Base-by-base conservation (phyloP, 2,888 invertebrate genomes). In the Lasiommata megera region DNA sequence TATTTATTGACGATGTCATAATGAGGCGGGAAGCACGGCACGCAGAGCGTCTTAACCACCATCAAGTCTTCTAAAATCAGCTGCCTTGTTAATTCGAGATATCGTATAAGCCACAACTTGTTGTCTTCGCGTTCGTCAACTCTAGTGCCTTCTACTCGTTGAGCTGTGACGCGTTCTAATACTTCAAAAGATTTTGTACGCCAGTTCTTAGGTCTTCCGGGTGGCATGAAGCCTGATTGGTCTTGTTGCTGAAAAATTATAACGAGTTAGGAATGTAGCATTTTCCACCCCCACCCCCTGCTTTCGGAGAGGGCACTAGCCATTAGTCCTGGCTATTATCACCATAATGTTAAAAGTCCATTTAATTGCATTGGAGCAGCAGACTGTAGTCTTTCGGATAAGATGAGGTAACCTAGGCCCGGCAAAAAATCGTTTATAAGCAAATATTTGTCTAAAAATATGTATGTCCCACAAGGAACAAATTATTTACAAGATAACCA, bases 81-180 rank as follows among this genome's bases (percentile, higher is more conserved):
- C 73, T 96, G 96, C 37, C 98, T 92, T 0, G 96, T 96, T 38
- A 96, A 89, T 85, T 99, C 99, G 54, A 99, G 88, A 81, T 99
- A 98, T 18, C 97, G 92, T 3, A 98, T 98, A 11, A 99, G 92
- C 99, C 99, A 99, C 88, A 98, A 94, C 83, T 98, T 98, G 82
- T 98, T 96, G 69, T 96, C 95, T 16, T 93, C 93, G 18, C 98
- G 91, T 73, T 98, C 98, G 71, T 99, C 98, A 3, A 98, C 94
- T 67, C 98, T 97, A 6, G 97, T 98, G 0, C 98, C 99, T 84
- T 99, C 99, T 54, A 99, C 96, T 57, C 97, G 93, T 60, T 95
- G 95, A 0, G 93, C 93, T 0, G 97, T 96, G 0, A 96, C 94
- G 71, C 94, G 93, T 75, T 95, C 95, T 11, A 97, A 77, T 0